Evolutionary conservation across 2,888 invertebrate genomes (phyloP), one percentile per base, ranked within the genome.

Genomic region (Rhopalosiphum nymphaeae): DNA sequence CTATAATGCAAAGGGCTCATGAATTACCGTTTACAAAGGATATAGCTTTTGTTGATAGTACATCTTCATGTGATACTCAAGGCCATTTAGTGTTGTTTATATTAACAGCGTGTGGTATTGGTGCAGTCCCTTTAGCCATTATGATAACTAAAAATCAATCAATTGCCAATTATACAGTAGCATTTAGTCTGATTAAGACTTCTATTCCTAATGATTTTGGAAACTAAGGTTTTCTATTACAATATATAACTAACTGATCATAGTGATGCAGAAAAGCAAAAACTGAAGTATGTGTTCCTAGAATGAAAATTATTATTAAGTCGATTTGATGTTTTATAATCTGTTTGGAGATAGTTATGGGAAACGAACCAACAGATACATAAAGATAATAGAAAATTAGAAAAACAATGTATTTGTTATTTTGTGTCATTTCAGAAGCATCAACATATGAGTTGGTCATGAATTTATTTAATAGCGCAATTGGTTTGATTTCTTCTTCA

Each of bases 341-440:
- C 85, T 16, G 86, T 92, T 13, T 92, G 92, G 86, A 29, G 92
- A 49, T 92, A 86, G 92, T 56, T 92, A 49, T 92, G 92, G 92
- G 86, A 92, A 36, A 53, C 25, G 7, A 56, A 44, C 21, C 46
- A 92, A 57, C 49, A 86, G n/a, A 49, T 92, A 16, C 29, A 21
- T 10, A 29, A 85, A 36, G 92, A 85, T 36, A 53, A 85, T n/a
- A 29, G 92, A 53, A 46, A 46, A 78, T 53, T n/a, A 29, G 92
- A 53, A 46, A 46, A 78, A 25, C 16, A n/a, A 49, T 92, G 9
- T 85, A 85, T 61, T 61, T 29, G 29, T 61, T 61, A 61, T 61
- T 61, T 61, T 29, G 61, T 61, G 61, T 29, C 26, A 61, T 61
- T 61, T 61, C 29, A 61, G 61, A 61, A 61, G 61, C 29, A 61